Conservation (phyloP, 2,113 vertebrate species). For the Siphamia tubifer region DNA sequence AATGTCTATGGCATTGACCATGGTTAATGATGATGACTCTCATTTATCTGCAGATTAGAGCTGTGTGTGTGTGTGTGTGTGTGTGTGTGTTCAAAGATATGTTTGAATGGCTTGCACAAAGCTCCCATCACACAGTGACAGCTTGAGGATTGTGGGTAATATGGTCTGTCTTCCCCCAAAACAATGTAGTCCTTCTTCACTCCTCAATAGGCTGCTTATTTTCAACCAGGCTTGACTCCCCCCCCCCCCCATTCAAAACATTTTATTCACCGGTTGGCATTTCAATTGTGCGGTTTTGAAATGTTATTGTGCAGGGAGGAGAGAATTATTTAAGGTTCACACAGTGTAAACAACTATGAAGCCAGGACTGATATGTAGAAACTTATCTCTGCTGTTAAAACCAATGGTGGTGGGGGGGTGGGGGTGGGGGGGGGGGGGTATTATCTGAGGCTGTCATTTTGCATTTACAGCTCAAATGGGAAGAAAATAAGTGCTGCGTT, state of each 20-base stretch:
- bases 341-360: conserved; percentile 21
- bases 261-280: conserved; percentile 61
- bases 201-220: conserved; percentile 67
- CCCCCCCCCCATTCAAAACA: no score
- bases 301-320: conserved; percentile 43
- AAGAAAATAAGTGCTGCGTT: neutral
- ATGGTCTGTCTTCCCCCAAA: conserved; percentile 45
- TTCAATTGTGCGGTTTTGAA: conserved; percentile 55
- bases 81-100: conserved; percentile 4
- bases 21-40: conserved; percentile 58
- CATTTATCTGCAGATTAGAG: conserved; percentile 45
- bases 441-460: neutral
- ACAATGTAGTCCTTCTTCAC: conserved; percentile 73
- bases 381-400: conserved; percentile 8
- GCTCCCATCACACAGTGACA: conserved; percentile 57
- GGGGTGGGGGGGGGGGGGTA: no score
- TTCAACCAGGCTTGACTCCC: conserved; percentile 31
- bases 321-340: conserved; percentile 26
- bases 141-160: conserved; percentile 56
- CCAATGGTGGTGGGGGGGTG: neutral
- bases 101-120: conserved; percentile 47
- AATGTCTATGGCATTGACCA: conserved; percentile 50
- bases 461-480: neutral
- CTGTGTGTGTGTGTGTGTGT: conserved; percentile 6
- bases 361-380: neutral